phyloP scores from a whole-genome alignment of 2,113 vertebrate species.

The Rhabdornis inornatus region DNA sequence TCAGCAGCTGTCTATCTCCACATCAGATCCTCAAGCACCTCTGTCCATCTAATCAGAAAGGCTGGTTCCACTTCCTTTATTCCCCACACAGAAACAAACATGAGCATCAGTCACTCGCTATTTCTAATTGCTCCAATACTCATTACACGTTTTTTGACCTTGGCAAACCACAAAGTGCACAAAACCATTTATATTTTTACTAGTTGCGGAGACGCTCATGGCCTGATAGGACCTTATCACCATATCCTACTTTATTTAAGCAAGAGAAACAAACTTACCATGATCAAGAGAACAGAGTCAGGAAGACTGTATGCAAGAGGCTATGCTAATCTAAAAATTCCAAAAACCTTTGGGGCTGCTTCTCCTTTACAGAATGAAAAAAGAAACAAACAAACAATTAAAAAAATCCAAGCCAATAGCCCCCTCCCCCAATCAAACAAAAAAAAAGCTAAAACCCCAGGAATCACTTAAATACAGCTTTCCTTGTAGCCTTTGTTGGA shows the following conservation, averaged over 20 bases:
- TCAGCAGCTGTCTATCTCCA: background rate
- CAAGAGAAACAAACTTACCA: background rate
- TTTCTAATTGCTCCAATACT: background rate
- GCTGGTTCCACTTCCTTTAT: background rate
- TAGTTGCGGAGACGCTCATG: background rate
- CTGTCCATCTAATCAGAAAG: background rate
- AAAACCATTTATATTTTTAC: background rate
- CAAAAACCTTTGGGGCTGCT: background rate
- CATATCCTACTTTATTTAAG: background rate
- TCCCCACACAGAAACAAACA: background rate
- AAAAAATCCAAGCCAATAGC: background rate
- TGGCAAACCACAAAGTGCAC: background rate
- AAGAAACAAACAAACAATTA: background rate
- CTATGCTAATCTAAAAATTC: background rate
- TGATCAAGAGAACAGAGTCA: background rate
- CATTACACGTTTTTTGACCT: background rate
- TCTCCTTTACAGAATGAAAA: background rate
- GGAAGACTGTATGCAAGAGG: background rate
- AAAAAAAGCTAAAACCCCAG: background rate
- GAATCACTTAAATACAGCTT: background rate
- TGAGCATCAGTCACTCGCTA: background rate
- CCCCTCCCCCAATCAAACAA: accelerated
- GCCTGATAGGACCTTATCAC: background rate
- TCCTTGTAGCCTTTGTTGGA: background rate
- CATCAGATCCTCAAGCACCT: background rate